Percentiles rank a stretch among this genome's conserved stretches.
Evolutionary conservation across 2,113 vertebrate species (phyloP).

Genomic region (Pterocles gutturalis): DNA sequence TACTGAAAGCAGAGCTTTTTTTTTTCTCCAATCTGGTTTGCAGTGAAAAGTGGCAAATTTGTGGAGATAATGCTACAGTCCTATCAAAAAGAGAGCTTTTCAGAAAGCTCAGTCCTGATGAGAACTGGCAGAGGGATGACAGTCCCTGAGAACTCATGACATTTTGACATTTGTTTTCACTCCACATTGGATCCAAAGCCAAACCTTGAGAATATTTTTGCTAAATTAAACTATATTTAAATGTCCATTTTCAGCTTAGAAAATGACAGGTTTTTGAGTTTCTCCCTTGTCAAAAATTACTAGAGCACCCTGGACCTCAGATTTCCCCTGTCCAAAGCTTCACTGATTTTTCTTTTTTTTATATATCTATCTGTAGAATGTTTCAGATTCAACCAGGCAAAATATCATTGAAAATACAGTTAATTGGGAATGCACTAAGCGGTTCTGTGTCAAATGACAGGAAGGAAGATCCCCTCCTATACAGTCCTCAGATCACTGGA

Average conservation of each 20-base stretch:
- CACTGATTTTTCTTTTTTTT: not conserved
- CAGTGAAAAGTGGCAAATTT: not conserved
- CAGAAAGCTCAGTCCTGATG: slow-evolving; percentile 16
- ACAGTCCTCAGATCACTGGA: not conserved
- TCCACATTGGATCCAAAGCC: not conserved
- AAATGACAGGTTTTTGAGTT: not conserved
- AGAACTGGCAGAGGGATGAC: not conserved
- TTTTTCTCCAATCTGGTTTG: not conserved
- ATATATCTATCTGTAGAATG: not conserved
- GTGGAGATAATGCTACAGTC: not conserved
- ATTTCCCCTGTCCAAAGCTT: not conserved
- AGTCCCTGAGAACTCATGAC: slow-evolving; percentile 6
- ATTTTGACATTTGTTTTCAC: slow-evolving; percentile 55
- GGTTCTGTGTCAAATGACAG: not conserved
- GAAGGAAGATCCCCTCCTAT: not conserved
- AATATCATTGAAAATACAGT: not conserved
- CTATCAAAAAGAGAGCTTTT: not conserved
- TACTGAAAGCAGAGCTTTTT: not conserved
- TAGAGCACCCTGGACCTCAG: not conserved
- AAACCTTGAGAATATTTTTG: not conserved
- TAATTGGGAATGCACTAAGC: not conserved
- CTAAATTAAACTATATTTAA: not conserved
- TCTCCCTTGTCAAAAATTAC: not conserved
- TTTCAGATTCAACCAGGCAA: not conserved
- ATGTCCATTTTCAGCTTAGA: not conserved